Conservation (phyloP, 2,113 vertebrate species). For the Emydura subglobosa region DNA sequence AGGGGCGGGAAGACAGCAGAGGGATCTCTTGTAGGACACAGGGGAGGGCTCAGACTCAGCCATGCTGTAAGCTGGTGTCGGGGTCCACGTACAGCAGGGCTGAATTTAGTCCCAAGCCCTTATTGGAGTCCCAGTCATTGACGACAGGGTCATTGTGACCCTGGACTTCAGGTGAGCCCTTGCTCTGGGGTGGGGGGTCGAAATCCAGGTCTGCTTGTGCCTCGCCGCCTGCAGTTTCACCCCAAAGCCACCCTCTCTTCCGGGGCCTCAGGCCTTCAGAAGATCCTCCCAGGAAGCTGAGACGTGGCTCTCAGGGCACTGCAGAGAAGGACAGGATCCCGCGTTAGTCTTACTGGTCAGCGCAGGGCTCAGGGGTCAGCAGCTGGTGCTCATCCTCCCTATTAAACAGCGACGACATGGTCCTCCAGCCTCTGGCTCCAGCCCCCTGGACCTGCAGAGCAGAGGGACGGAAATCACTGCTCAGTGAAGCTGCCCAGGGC, state of each 20-base stretch:
- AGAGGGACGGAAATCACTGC: neutral
- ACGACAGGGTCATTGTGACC: neutral
- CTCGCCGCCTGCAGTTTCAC: neutral
- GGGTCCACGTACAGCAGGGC: neutral
- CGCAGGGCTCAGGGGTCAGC: slow-evolving; percentile 82
- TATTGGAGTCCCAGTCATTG: neutral
- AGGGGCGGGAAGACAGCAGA: neutral
- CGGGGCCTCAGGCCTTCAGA: neutral
- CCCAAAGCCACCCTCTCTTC: neutral
- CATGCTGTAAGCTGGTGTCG: neutral
- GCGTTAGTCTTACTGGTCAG: slow-evolving; percentile 87
- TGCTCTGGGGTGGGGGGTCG: too few relatives aligned
- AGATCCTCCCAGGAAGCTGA: neutral
- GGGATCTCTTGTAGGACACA: neutral
- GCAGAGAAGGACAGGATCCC: neutral
- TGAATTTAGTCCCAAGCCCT: neutral
- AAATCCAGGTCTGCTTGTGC: neutral
- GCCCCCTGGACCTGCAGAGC: slow-evolving; percentile 89
- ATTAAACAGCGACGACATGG: slow-evolving; percentile 88
- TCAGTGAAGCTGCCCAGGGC: neutral
- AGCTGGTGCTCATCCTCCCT: slow-evolving; percentile 93
- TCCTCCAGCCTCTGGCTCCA: slow-evolving; percentile 90
- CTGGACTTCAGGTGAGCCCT: neutral
- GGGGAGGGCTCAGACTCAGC: neutral
- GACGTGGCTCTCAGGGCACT: too few relatives aligned